phyloP scores from a whole-genome alignment of 2,888 invertebrate species.

The Podabrus alpinus region DNA sequence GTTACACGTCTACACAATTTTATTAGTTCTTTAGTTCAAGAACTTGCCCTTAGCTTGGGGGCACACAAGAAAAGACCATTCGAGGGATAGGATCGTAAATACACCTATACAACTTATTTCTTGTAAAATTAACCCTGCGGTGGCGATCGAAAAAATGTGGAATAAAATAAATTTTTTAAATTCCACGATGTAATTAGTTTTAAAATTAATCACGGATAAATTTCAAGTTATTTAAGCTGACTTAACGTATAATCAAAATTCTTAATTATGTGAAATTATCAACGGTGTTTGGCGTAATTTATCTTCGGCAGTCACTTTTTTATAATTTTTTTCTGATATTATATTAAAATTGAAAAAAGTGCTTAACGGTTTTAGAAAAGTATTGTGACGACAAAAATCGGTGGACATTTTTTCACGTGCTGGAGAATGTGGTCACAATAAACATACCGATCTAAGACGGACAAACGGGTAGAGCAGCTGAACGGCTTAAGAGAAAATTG shows the following conservation, averaged over 20 bases:
- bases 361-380: neutral
- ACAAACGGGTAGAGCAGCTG: constrained; percentile 11
- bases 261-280: constrained; percentile 8
- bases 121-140: neutral
- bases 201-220: neutral
- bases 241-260: constrained; percentile 2
- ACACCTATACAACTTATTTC: neutral
- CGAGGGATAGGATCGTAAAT: neutral
- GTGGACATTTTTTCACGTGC: neutral
- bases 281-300: constrained; percentile 5
- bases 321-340: neutral
- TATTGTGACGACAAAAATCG: constrained; percentile 2
- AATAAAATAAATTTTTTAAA: neutral
- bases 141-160: neutral
- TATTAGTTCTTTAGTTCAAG: constrained; percentile 6
- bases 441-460: constrained; percentile 8
- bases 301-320: neutral
- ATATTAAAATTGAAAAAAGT: neutral
- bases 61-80: neutral
- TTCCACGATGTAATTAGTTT: neutral
- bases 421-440: constrained; percentile 2
- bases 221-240: neutral
- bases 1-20: constrained; percentile 16
- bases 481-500: constrained; percentile 8
- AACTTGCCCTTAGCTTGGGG: constrained; percentile 9